Evolutionary conservation across 2,113 vertebrate species (phyloP).

Genomic region (Labrus mixtus): DNA sequence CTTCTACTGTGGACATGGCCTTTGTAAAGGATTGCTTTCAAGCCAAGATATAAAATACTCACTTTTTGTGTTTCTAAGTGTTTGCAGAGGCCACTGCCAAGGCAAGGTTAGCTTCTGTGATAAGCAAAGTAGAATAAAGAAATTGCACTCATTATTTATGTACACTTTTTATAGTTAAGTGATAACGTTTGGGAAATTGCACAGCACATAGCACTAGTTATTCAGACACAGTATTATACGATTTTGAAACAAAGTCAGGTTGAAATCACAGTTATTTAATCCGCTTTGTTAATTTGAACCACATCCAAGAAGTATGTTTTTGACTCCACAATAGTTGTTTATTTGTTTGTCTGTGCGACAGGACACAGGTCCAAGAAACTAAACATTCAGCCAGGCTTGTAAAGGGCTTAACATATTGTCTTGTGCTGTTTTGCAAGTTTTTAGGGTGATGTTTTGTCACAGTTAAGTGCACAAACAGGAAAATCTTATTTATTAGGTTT

Average conservation of each 20-base stretch:
- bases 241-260: constrained; percentile 20
- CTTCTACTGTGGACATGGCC: constrained; percentile 1
- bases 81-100: constrained; percentile 50
- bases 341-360: not conserved
- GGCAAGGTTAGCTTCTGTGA: constrained; percentile 42
- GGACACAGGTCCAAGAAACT: not conserved
- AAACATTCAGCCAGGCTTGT: not conserved
- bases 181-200: constrained; percentile 32
- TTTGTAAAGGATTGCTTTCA: constrained; percentile 30
- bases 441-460: not conserved
- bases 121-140: constrained; percentile 40
- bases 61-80: constrained; percentile 31
- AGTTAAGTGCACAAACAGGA: not conserved
- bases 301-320: constrained; percentile 6
- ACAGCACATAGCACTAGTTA: constrained; percentile 31
- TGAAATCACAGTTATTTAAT: constrained; percentile 6
- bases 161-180: constrained; percentile 47
- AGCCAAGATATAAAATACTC: constrained; percentile 36
- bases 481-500: not conserved
- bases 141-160: constrained; percentile 72
- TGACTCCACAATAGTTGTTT: constrained; percentile 9
- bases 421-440: constrained; percentile 1
- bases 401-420: constrained; percentile 40
- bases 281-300: not conserved
- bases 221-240: not conserved